Evolutionary conservation across 2,888 invertebrate species (phyloP), one percentile per base, ranked within the genome.

Genomic region (Notodonta dromedarius): DNA sequence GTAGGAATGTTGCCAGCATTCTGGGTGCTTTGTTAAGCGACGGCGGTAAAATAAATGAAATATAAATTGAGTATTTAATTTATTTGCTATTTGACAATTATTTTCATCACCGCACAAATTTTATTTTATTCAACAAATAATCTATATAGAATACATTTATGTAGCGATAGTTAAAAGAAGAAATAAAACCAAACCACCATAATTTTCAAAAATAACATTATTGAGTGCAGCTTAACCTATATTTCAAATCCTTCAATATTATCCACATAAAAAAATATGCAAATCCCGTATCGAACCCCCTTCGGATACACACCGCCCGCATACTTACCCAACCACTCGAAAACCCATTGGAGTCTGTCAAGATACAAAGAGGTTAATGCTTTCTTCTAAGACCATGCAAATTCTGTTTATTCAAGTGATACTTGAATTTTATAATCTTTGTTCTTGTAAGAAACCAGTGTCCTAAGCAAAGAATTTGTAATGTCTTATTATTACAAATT

Each of bases 241-340:
- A 75, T 70, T 59, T 51, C 39, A 62, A 67, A 70, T 55, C 58
- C 60, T 61, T 60, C 60, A 46, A 62, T 58, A 65, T 67, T 57
- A 32, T 57, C 48, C 72, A 74, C 63, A 58, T 70, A 67, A 66
- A 74, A n/a, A 71, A 73, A 63, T 71, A 85, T 84, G 87, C 84
- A 84, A 86, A 87, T 78, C 68, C 61, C 64, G 53, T 74, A 74
- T 77, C 73, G 68, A 77, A 77, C 75, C 67, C 65, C 63, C 71
- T 78, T 73, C 70, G 65, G 57, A 71, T 66, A 84, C 77, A 87
- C 81, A 86, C 79, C 80, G 77, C 90, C 90, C 90, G 90, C 85
- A 90, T 90, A 79, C 87, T 89, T 61, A 48, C 44, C 57, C n/a
- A 58, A 44, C 65, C 71, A 69, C 76, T 77, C 53, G 57, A 68